These are phyloP conservation scores for Pachliopta kotzebuea DNA, from an alignment of 2,888 invertebrate genomes.

Conservation along the genomic window DNA sequence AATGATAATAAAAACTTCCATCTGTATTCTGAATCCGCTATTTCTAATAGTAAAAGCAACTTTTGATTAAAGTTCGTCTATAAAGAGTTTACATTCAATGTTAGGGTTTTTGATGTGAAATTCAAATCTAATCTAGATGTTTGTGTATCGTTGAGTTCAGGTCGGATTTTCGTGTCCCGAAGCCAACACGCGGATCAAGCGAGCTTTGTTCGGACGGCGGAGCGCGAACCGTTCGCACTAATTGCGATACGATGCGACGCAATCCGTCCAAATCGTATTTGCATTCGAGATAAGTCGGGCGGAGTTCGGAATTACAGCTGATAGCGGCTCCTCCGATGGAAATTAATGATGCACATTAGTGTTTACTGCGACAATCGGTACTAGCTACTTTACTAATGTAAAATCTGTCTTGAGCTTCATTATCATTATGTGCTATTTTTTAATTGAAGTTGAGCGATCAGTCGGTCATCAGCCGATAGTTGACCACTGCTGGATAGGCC, in stretches of 20 bases:
- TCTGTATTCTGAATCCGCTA: no score
- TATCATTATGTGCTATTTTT: not conserved
- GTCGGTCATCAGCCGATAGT: no score
- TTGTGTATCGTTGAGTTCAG: constrained; percentile 32
- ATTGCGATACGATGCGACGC: constrained; percentile 68
- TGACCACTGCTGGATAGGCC: no score
- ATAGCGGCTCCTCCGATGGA: constrained; percentile 10
- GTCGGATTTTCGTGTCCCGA: constrained; percentile 69
- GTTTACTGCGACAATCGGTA: constrained; percentile 4
- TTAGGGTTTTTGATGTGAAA: no score
- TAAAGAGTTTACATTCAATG: no score
- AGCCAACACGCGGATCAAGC: constrained; percentile 68
- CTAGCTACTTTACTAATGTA: not conserved
- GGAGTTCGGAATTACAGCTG: constrained; percentile 31
- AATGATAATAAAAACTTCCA: no score
- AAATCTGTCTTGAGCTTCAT: not conserved
- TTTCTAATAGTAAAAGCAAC: no score
- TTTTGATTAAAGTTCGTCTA: no score
- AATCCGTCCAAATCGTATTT: constrained; percentile 44
- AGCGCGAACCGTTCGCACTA: constrained; percentile 64
- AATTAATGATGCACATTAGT: constrained; percentile 19
- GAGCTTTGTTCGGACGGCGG: constrained; percentile 61
- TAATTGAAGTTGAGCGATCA: no score
- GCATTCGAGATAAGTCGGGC: constrained; percentile 37
- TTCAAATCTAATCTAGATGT: constrained; percentile 33